Base-by-base conservation (phyloP, 2,113 vertebrate genomes). In the Leucosticte australis region DNA sequence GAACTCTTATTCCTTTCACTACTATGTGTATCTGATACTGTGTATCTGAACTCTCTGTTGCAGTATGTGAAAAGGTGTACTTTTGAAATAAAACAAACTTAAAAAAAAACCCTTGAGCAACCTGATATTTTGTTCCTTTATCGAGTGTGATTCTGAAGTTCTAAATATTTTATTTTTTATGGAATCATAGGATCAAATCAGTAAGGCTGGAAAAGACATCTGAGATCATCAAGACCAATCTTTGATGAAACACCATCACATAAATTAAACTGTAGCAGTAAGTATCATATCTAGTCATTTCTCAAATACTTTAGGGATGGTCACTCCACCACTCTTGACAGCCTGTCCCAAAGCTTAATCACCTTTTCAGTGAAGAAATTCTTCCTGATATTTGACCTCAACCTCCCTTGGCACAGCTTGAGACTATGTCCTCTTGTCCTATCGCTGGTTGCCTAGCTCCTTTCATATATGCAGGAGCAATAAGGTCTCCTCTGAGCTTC, bases 291-390 rank as follows among this genome's bases (percentile, higher is more conserved):
- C 17, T 10, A 31, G 21, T 35, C 0, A 41, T 62, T 83, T 76
- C 30, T 69, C 2, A 0, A 42, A 47, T 22, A 18, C 2, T 76
- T 30, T 21, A 35, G 3, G 7, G 26, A 15, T 83, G 26, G 7
- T 47, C n/a, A 55, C 6, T 31, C 18, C 17, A 47, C 21, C 8
- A 27, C 2, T 4, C 18, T 31, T 15, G 41, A 76, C 17, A 69
- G 16, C 12, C 55, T 15, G 11, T 62, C 47, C 17, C 17, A 47
- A 31, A 47, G 46, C 8, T 55, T 41, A 41, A n/a, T 5, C 11
- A 35, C 15, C 30, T 55, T 62, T 53, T 62, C 41, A 49, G 30
- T 35, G 47, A 55, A 76, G 30, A 76, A 62, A 49, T 76, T 69
- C 17, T 55, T 68, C 30, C 30, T 55, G 30, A 35, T 27, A 16